Evolutionary conservation across 2,888 invertebrate species (phyloP).

Genomic region (Rotaria socialis): DNA sequence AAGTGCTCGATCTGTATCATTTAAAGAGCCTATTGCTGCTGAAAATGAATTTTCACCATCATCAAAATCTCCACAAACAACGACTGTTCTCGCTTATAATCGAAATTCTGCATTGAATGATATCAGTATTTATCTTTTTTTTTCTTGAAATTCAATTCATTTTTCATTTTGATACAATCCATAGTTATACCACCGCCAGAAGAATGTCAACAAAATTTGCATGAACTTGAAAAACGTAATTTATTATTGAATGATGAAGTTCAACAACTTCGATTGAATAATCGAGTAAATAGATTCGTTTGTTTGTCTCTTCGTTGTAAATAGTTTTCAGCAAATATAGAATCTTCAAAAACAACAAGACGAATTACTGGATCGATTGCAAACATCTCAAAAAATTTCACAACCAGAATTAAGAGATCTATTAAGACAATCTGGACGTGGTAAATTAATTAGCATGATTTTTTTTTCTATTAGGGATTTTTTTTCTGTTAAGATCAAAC

Average conservation of each 20-base stretch:
- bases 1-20: not conserved
- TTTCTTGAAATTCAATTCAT: not conserved
- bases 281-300: not conserved
- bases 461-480: not conserved
- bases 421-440: conserved; percentile 19
- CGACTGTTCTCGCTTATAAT: not conserved
- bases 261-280: not conserved
- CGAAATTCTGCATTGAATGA: not conserved
- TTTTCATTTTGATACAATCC: not conserved
- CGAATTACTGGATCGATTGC: conserved; percentile 12
- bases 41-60: no score
- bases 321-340: not conserved
- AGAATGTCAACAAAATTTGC: conserved; percentile 4
- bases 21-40: not conserved
- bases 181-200: not conserved
- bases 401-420: conserved; percentile 6
- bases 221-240: not conserved
- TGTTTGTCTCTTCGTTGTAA: not conserved
- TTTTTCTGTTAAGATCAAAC: not conserved
- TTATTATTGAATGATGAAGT: not conserved
- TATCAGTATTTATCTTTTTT: not conserved
- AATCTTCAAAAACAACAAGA: conserved; percentile 6
- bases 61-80: not conserved
- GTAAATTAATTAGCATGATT: not conserved
- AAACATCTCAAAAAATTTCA: not conserved